Evolutionary conservation across 2,113 vertebrate genomes (phyloP), one percentile per base, ranked within the genome.

Genomic region (zebrafish (Danio rerio)): DNA sequence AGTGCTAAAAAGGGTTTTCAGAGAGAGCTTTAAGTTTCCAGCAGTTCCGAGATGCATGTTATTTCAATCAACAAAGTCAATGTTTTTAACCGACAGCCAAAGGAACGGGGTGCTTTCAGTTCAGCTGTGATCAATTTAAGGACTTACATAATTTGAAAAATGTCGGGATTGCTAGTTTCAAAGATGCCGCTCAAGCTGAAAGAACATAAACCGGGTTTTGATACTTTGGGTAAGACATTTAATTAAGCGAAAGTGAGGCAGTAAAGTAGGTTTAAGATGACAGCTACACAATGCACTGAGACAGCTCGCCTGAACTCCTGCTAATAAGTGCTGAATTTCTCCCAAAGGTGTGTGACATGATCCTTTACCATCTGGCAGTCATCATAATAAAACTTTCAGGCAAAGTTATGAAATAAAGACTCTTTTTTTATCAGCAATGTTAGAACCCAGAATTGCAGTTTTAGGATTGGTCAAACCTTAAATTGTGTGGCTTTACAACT

Each of bases 1-100:
- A 88, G 76, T 49, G 82, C 43, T 47, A 85, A 87, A 78, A 87
- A 63, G 87, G 55, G 53, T 83, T 88, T 91, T 18, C 4, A 78
- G 56, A 62, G 61, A 53, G 76, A 50, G 43, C 47, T 50, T 47
- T n/a, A n/a, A 0, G 10, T 78, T 78, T 78, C 59, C 56, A 63
- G 50, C 47, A 43, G 42, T 42, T 55, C 9, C 15, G 13, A 66
- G 9, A 53, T 52, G 65, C 56, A 9, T 78, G 76, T 47, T 49
- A 20, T 79, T 79, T 79, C 77, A 55, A 79, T 66, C 62, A 79
- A 42, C 49, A 15, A 55, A 79, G 9, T 18, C 21, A 1, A 62
- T 21, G 18, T 42, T 55, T 18, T 53, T 21, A 82, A 42, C 31
- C 31, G 31, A 3, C 31, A 3, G 31, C 43, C 15, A 18, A 47